A percentile compares a stretch with the other conserved stretches of the same genome.
phyloP scores from a whole-genome alignment of 2,113 vertebrate species.

The Centropus bengalensis region DNA sequence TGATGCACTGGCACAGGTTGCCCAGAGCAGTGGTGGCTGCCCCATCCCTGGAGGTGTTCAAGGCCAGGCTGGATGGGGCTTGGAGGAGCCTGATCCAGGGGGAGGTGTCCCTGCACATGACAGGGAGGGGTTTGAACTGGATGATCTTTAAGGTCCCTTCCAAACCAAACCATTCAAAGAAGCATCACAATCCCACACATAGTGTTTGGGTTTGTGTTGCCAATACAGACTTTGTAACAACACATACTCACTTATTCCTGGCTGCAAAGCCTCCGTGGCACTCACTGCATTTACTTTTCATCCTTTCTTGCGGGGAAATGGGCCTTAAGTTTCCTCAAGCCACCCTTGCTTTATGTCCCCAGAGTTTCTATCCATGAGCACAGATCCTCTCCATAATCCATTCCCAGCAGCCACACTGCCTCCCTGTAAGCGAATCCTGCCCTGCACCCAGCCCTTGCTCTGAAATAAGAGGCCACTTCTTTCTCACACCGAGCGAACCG shows the following conservation, averaged over 20 bases:
- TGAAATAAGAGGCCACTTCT: background rate
- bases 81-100: too few relatives aligned
- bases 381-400: background rate
- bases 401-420: background rate
- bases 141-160: too few relatives aligned
- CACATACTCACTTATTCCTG: background rate
- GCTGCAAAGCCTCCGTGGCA: background rate
- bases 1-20: too few relatives aligned
- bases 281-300: background rate
- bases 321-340: background rate
- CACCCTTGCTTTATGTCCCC: background rate
- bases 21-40: too few relatives aligned
- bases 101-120: too few relatives aligned
- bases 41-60: too few relatives aligned
- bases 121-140: too few relatives aligned
- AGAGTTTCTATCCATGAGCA: background rate
- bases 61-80: too few relatives aligned
- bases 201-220: background rate
- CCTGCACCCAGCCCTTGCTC: background rate
- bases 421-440: background rate
- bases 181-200: background rate
- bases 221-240: background rate
- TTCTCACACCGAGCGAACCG: background rate
- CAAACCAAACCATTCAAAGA: background rate
- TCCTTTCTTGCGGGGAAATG: background rate